Evolutionary conservation across 37 sponge, comb jelly and placozoan genomes (phyloP), one percentile per base, ranked within the genome.

Genomic region (Oopsacas minuta): DNA sequence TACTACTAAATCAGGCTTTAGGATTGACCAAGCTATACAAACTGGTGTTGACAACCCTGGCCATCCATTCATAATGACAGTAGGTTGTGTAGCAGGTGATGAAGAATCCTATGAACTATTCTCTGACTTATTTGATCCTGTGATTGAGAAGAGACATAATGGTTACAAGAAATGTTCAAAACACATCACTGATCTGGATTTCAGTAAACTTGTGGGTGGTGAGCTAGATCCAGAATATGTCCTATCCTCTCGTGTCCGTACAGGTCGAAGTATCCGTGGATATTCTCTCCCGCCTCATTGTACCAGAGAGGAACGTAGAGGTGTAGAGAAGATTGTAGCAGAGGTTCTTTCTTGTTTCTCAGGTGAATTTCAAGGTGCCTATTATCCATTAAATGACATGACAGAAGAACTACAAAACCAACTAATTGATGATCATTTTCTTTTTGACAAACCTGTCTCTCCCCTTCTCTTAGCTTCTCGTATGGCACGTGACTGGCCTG

Each of bases 401-500:
- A 86, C 85, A 0, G 90, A 90, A 3, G 85, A 53, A n/a, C 83
- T 83, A 25, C 90, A 88, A 38, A 85, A 91, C 84, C 88, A 91
- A 82, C 82, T 94, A 0, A 87, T 90, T 81, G 87, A 84, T 37
- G 91, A 94, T 38, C 89, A 90, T 89, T 91, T 94, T 82, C 89
- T 94, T 15, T 92, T 95, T 85, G 85, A 93, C 52, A 90, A 92
- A 42, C 84, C 81, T 0, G 88, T 85, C 1, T 82, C 83, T 38
- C 86, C 89, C 52, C 86, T 85, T 85, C 86, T 91, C 0, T 38
- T 46, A 23, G 84, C 91, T 42, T 86, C 91, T 83, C 87, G 94
- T 30, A 85, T 89, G 87, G 85, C 86, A 23, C 23, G 89, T 42
- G 91, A 94, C 12, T 91, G 95, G 95, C 95, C 95, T 1, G 88